These are phyloP conservation scores for Microcebus tavaratra DNA, from an alignment of 2,113 vertebrate species.

Conservation along the genomic window DNA sequence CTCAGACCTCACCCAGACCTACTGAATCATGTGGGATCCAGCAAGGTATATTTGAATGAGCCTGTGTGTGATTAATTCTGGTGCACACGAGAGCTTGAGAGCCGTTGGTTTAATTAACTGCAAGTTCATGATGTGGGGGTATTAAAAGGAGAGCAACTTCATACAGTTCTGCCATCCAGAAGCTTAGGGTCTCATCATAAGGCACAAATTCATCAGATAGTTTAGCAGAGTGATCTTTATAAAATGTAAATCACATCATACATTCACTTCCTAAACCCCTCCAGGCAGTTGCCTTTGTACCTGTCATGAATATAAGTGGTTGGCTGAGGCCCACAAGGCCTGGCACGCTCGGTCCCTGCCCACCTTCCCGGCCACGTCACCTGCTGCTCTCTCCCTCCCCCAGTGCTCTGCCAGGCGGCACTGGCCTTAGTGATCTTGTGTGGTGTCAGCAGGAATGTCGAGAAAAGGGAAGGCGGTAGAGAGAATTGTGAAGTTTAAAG, in stretches of 20 bases:
- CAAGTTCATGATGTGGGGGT: not conserved
- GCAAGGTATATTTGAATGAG: not conserved
- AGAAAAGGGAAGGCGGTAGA: not conserved
- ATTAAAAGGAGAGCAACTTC: not conserved
- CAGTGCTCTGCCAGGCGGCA: not conserved
- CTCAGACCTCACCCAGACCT: not conserved
- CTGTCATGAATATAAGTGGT: not conserved
- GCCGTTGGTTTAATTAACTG: not conserved
- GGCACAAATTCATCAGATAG: conserved; percentile 10
- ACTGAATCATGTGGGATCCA: not conserved
- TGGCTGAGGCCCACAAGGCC: not conserved
- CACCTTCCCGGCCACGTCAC: not conserved
- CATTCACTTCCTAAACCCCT: not conserved
- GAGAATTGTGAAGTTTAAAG: not conserved
- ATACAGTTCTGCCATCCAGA: not conserved
- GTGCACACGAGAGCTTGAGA: not conserved
- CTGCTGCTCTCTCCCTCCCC: not conserved
- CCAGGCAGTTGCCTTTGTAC: conserved; percentile 30
- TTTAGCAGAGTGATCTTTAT: conserved; percentile 16
- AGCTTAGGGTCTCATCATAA: not conserved
- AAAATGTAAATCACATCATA: conserved; percentile 36
- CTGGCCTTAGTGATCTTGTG: not conserved
- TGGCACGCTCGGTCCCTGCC: not conserved
- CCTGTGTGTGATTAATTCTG: not conserved
- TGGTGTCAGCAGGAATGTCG: not conserved